A percentile compares a stretch with the other conserved stretches of the same genome.
phyloP scores from a whole-genome alignment of 1,140 invertebrate species.

The Nixonia krombeini region DNA sequence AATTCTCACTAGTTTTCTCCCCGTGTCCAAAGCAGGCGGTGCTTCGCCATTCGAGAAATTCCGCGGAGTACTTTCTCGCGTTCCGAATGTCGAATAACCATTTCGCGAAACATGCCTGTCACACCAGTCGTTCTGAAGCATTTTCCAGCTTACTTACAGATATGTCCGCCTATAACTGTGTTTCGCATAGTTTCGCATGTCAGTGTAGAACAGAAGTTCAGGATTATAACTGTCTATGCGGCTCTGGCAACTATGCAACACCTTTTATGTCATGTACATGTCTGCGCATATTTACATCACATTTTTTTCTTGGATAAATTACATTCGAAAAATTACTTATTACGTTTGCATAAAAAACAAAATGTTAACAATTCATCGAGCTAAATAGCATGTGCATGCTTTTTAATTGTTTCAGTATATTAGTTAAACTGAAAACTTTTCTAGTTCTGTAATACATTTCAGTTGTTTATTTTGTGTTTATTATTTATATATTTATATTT shows the following conservation, averaged over 20 bases:
- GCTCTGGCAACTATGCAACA: conserved; percentile 9
- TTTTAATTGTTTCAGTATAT: too few relatives aligned
- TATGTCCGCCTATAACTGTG: conserved; percentile 26
- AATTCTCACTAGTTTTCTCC: too few relatives aligned
- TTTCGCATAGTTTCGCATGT: conserved; percentile 20
- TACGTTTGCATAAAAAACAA: too few relatives aligned
- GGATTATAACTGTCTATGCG: conserved; percentile 13
- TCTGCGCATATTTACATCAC: conserved; percentile 1
- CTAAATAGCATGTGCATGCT: too few relatives aligned
- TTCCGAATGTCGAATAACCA: conserved; percentile 31
- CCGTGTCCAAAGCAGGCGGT: conserved; percentile 23
- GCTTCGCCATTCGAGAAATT: conserved; percentile 32
- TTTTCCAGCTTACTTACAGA: conserved; percentile 26
- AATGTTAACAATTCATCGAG: too few relatives aligned
- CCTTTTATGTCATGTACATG: conserved; percentile 7
- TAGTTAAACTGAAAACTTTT: too few relatives aligned
- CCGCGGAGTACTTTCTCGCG: conserved; percentile 18
- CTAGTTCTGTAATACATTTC: too few relatives aligned
- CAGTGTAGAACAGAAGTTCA: conserved; percentile 17
- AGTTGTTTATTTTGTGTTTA: too few relatives aligned
- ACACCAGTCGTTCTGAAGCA: conserved; percentile 24
- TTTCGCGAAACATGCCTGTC: conserved; percentile 35
- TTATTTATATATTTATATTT: too few relatives aligned
- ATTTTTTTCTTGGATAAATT: too few relatives aligned
- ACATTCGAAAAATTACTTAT: too few relatives aligned